Evolutionary conservation across 2,113 vertebrate genomes (phyloP).

Genomic region (Tympanuchus pallidicinctus): DNA sequence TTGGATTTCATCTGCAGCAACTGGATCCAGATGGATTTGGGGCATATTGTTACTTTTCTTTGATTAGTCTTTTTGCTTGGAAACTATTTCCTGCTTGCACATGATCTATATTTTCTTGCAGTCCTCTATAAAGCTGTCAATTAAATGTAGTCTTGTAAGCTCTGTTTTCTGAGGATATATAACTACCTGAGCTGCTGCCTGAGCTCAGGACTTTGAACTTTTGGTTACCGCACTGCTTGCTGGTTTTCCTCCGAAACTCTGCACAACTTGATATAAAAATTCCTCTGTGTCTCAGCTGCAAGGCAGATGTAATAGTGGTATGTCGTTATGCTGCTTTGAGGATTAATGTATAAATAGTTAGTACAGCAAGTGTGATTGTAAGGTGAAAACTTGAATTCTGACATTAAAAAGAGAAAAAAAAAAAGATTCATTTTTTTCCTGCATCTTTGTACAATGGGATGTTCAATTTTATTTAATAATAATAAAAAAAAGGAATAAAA

Average conservation of each 20-base stretch:
- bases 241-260: not conserved
- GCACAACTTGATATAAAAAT: not conserved
- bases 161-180: not conserved
- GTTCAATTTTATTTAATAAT: not conserved
- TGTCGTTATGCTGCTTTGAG: not conserved
- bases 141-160: not conserved
- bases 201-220: not conserved
- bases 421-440: not conserved
- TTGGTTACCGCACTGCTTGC: not conserved
- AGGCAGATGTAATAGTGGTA: not conserved
- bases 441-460: not conserved
- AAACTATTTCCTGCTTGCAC: not conserved
- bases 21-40: not conserved
- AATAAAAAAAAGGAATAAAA: not conserved
- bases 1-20: not conserved
- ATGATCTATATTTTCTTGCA: not conserved
- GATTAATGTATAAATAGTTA: not conserved
- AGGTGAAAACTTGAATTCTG: not conserved
- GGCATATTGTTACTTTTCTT: not conserved
- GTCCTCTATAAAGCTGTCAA: rapidly evolving
- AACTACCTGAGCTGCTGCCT: not conserved
- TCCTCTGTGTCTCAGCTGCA: not conserved
- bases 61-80: not conserved
- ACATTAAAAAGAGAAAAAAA: not conserved
- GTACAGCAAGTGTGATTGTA: not conserved